phyloP scores from a whole-genome alignment of 2,888 invertebrate genomes.

The Drosophila subsilvestris region DNA sequence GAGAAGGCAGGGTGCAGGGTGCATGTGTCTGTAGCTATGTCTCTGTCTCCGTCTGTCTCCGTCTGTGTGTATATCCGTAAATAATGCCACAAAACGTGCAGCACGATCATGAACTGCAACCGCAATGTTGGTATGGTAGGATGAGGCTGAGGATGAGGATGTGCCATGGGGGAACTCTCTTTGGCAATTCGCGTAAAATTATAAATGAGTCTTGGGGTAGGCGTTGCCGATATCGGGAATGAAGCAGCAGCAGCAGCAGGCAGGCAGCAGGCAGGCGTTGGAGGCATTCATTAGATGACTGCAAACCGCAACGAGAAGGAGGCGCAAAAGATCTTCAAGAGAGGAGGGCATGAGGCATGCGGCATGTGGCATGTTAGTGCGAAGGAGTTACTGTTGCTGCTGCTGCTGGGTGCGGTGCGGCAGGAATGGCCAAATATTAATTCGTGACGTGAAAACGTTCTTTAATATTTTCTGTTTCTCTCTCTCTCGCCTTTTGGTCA shows the following conservation, averaged over 20 bases:
- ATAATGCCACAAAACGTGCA: constrained; percentile 71
- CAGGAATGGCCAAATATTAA: constrained; percentile 60
- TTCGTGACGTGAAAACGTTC: constrained; percentile 61
- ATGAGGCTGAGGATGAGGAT: not conserved
- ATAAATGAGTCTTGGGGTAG: constrained; percentile 71
- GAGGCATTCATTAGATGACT: constrained; percentile 69
- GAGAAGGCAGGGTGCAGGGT: not conserved
- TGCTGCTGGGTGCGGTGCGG: not conserved
- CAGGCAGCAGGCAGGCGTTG: constrained; percentile 42
- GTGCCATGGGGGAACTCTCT: constrained; percentile 24
- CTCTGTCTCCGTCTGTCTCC: not conserved
- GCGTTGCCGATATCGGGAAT: constrained; percentile 72
- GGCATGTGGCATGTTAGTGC: not conserved
- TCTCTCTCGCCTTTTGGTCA: not conserved
- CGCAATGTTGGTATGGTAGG: constrained; percentile 17
- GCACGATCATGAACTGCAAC: constrained; percentile 70
- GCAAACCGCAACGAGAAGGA: constrained; percentile 7
- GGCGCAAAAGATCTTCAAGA: not conserved
- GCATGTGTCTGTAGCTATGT: not conserved
- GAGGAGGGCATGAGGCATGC: not conserved
- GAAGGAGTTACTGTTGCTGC: not conserved
- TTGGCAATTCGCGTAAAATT: constrained; percentile 64
- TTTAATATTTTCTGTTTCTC: constrained; percentile 43
- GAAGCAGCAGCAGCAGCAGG: constrained; percentile 54
- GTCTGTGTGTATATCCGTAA: constrained; percentile 54